Conservation (phyloP, 1,140 invertebrate species). For the Thalassaphorura encarpata region DNA sequence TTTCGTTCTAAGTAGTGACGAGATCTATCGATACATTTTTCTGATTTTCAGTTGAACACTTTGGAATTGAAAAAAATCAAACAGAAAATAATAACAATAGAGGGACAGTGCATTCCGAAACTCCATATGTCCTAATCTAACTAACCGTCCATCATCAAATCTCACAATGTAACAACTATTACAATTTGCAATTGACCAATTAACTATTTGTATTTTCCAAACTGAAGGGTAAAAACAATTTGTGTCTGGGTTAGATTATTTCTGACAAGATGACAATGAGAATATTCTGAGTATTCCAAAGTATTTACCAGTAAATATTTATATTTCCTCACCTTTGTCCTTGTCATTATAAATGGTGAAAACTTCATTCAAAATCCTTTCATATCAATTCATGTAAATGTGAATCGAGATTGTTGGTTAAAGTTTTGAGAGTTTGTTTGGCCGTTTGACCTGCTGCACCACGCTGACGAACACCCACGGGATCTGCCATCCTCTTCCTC, state of each 20-base stretch:
- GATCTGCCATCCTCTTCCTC: too few species aligned
- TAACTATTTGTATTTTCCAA: not conserved
- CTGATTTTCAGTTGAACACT: too few species aligned
- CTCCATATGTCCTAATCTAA: too few species aligned
- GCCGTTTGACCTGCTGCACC: conserved; percentile 33
- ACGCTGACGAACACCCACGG: too few species aligned
- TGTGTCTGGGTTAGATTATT: not conserved
- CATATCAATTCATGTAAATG: conserved; percentile 45
- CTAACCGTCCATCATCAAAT: not conserved
- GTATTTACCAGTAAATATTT: not conserved
- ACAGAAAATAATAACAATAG: too few species aligned
- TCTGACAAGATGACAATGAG: not conserved
- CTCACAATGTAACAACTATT: not conserved
- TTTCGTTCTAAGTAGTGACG: too few species aligned
- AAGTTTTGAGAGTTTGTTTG: too few species aligned
- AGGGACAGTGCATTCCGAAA: too few species aligned
- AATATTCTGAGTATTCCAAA: not conserved
- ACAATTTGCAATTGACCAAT: not conserved
- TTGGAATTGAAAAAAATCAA: too few species aligned
- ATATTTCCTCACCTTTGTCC: conserved; percentile 41
- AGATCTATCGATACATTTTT: too few species aligned
- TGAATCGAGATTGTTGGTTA: conserved; percentile 43
- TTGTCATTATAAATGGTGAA: conserved; percentile 47
- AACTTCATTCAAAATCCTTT: conserved; percentile 48
- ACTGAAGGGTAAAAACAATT: not conserved